These are phyloP conservation scores for cattle (Bos taurus) DNA, from an alignment of 2,113 vertebrate genomes.

Conservation along the genomic window ARS-UCD2.0 NC_037329.1:25137001-25137500, in stretches of 20 bases:
- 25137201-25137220: slow-evolving; percentile 9
- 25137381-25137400: background rate
- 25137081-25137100: background rate
- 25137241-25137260: background rate
- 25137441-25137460: background rate
- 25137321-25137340: background rate
- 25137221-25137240: background rate
- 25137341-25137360: background rate
- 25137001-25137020: background rate
- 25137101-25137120: background rate
- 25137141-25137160: background rate
- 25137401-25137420: background rate
- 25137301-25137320: background rate
- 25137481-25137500: background rate
- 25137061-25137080: background rate
- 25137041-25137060: background rate
- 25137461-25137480: background rate
- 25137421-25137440: background rate
- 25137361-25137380: background rate
- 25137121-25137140: background rate
- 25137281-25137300: background rate
- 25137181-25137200: background rate
- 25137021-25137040: background rate
- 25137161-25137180: background rate
- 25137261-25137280: background rate